Percentiles rank a stretch among this genome's conserved stretches.
phyloP scores from a whole-genome alignment of 2,797 vertebrate genomes.

The Enteromius argenteus region DNA sequence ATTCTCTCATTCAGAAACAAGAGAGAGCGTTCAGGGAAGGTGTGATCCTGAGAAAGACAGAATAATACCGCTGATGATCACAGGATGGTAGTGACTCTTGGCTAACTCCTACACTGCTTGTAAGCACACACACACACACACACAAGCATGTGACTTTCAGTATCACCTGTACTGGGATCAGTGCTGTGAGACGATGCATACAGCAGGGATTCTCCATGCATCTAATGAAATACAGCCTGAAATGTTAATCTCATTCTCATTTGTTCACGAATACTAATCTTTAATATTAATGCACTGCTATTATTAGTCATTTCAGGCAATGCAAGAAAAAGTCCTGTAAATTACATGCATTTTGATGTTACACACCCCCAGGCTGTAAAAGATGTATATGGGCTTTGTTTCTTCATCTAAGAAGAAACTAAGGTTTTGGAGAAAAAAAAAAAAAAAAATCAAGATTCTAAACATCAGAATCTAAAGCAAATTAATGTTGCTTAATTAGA shows the following conservation, averaged over 20 bases:
- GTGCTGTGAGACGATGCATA: constrained; percentile 50
- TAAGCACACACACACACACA: constrained; percentile 66
- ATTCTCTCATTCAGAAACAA: constrained; percentile 8
- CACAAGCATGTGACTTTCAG: constrained; percentile 41
- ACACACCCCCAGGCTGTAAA: too few species aligned
- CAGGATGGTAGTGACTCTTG: constrained; percentile 73
- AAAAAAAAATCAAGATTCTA: too few species aligned
- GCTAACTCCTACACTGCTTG: constrained; percentile 74
- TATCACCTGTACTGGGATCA: constrained; percentile 68
- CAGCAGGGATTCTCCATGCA: constrained; percentile 23
- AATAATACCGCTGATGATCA: constrained; percentile 66
- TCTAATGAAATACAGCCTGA: constrained; percentile 30
- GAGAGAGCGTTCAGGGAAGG: constrained; percentile 2
- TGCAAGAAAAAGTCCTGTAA: neutral
- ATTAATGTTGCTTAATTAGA: too few species aligned
- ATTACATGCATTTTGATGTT: neutral
- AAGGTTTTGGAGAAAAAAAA: neutral
- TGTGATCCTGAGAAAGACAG: neutral
- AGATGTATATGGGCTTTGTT: too few species aligned
- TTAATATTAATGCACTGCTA: neutral
- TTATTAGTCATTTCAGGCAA: neutral
- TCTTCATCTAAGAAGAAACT: too few species aligned
- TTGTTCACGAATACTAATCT: neutral
- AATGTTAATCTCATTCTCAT: neutral
- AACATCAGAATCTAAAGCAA: too few species aligned